Evolutionary conservation across 2,888 invertebrate genomes (phyloP).

Genomic region (Troides helena): DNA sequence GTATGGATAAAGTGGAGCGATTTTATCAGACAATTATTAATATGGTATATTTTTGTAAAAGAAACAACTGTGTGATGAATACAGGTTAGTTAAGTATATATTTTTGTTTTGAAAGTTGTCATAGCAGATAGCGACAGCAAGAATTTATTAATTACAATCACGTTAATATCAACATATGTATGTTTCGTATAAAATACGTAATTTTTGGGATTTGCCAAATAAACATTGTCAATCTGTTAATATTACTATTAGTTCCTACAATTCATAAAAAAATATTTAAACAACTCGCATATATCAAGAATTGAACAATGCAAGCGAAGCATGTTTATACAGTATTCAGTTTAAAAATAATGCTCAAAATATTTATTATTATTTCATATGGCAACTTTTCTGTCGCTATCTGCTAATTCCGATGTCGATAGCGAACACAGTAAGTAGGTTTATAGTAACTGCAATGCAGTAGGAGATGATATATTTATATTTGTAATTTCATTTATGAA

Average conservation of each 20-base stretch:
- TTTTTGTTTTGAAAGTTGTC: constrained; percentile 16
- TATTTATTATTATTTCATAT: background rate
- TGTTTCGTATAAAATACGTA: background rate
- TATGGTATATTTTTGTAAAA: constrained; percentile 38
- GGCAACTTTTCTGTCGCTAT: constrained; percentile 9
- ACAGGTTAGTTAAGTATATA: constrained; percentile 22
- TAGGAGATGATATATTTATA: constrained; percentile 43
- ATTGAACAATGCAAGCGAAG: background rate
- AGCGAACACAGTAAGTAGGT: constrained; percentile 27
- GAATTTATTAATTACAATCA: background rate
- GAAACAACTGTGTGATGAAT: constrained; percentile 6
- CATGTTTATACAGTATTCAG: too few relatives aligned
- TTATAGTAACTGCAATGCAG: constrained; percentile 56
- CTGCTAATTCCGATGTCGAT: constrained; percentile 5
- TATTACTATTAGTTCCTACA: too few relatives aligned
- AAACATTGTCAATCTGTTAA: background rate
- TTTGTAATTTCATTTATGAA: constrained; percentile 41
- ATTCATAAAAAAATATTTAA: background rate
- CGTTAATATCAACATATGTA: background rate
- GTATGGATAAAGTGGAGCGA: constrained; percentile 36
- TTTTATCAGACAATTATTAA: constrained; percentile 33
- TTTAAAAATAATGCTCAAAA: background rate
- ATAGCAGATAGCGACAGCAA: background rate
- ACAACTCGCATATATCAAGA: background rate
- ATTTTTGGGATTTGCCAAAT: background rate